Conservation (phyloP, 2,888 invertebrate species). For the Julus scandinavius region DNA sequence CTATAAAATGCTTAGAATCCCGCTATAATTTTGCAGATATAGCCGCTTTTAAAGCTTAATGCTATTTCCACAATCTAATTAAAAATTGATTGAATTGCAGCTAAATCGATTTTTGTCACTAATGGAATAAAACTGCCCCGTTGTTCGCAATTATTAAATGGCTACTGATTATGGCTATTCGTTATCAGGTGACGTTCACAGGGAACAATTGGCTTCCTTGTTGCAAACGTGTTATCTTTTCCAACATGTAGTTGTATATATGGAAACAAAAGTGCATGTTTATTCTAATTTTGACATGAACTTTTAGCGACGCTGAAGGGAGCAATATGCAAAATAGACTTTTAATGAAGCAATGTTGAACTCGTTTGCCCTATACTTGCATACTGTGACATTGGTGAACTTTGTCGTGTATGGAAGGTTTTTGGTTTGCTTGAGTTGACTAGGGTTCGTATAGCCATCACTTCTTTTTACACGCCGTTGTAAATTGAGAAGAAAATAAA, state of each 20-base stretch:
- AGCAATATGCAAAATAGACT: not conserved
- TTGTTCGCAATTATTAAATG: not conserved
- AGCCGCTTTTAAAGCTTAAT: not conserved
- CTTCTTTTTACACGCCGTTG: not conserved
- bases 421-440: not conserved
- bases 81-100: not conserved
- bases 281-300: not conserved
- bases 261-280: not conserved
- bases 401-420: not conserved
- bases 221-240: not conserved
- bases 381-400: not conserved
- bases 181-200: not conserved
- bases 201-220: not conserved
- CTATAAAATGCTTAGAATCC: too few species aligned
- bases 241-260: not conserved
- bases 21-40: not conserved
- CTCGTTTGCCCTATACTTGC: not conserved
- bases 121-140: not conserved
- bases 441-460: not conserved
- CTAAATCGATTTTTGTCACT: not conserved
- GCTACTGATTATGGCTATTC: not conserved
- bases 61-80: not conserved
- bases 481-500: slow-evolving; percentile 1
- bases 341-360: not conserved
- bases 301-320: not conserved